A percentile compares a stretch with the other conserved stretches of the same genome.
Conservation (phyloP, 2,797 vertebrate genomes). For the Aulostomus chinensis region DNA sequence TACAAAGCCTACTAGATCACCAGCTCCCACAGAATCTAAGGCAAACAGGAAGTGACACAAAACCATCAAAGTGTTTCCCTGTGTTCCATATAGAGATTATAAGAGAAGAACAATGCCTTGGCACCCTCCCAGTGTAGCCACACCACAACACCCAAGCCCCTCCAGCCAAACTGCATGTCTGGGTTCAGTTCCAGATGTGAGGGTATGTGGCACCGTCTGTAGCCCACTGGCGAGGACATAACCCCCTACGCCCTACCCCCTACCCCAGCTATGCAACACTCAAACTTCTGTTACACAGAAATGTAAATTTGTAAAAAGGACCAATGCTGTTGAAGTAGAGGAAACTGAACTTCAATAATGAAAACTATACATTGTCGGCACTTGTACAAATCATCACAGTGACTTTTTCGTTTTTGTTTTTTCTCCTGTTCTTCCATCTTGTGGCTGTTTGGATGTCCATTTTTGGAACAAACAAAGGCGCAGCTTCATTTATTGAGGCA, state of each 20-base stretch:
- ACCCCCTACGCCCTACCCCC: neutral
- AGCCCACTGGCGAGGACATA: neutral
- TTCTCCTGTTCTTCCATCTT: too few species aligned
- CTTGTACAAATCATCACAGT: too few species aligned
- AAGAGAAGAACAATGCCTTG: conserved; percentile 14
- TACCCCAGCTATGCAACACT: too few species aligned
- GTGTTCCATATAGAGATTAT: conserved; percentile 8
- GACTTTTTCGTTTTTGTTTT: too few species aligned
- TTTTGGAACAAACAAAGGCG: too few species aligned
- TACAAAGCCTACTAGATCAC: conserved; percentile 51
- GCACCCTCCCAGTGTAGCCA: neutral
- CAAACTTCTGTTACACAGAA: too few species aligned
- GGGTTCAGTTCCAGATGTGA: neutral
- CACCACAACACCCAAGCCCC: neutral
- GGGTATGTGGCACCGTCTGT: neutral
- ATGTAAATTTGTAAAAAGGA: too few species aligned
- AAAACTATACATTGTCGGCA: too few species aligned
- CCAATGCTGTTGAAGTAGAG: too few species aligned
- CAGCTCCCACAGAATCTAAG: conserved; percentile 19
- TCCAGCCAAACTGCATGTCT: neutral
- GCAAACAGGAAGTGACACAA: conserved; percentile 35
- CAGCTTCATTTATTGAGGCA: too few species aligned
- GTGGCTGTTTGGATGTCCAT: too few species aligned
- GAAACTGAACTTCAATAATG: too few species aligned
- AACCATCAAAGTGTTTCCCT: conserved; percentile 19